Base-by-base conservation (phyloP, 2,113 vertebrate genomes). In the Ariopsis seemanni region DNA sequence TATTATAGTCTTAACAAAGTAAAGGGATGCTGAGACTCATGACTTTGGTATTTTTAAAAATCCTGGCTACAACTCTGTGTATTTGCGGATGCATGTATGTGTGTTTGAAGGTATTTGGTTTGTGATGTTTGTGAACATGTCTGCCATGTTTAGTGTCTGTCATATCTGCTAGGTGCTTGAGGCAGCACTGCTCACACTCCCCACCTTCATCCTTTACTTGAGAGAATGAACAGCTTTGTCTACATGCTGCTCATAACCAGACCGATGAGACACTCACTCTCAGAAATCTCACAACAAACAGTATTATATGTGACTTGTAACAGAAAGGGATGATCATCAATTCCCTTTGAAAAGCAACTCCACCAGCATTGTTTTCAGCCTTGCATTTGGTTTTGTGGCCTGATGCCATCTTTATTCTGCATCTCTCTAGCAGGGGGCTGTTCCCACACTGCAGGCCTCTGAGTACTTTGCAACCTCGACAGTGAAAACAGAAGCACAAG, bases 401-500 rank as follows among this genome's bases (percentile, higher is more conserved):
- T 84, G 67, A 86, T 85, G 48, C 84, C 18, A 65, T 88, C 69
- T 88, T 85, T 18, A 65, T 58, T 57, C 79, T 82, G 80, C 79
- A 17, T 82, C 60, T 83, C 75, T 71, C 48, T 81, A 53, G 87
- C 90, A 94, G 94, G 63, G 42, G 1, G 5, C 63, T 17, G 0
- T 88, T 85, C 72, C 77, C 52, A 74, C 63, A n/a, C 30, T 69
- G 8, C 52, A 80, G 53, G 27, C 60, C 22, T 86, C 90, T 27
- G 82, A 67, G 25, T n/a, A 67, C 42, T 83, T 50, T 2, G 85
- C 82, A 20, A 83, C 86, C 88, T 87, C 91, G 20, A 72, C 89
- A 74, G 91, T 79, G 25, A 91, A 85, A 79, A 88, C 83, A 5
- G 62, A 89, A 27, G 89, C 91, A 20, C 88, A 88, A 90, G 94